Conservation (phyloP, 2,888 invertebrate species). For the Macaria liturata region DNA sequence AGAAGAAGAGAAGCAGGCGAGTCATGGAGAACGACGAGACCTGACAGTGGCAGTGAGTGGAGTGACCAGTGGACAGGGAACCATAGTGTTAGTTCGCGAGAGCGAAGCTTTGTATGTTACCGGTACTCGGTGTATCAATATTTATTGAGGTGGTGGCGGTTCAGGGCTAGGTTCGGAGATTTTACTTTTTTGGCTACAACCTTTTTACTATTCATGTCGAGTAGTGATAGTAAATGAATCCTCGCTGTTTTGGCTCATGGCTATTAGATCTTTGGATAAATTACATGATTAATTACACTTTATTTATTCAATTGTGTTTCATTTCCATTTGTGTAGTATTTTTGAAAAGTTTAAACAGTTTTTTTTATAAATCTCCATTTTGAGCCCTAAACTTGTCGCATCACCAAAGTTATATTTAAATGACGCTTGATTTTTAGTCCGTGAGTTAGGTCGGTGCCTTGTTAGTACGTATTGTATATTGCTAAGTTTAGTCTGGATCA, state of each 20-base stretch:
- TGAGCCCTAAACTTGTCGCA: constrained; percentile 15
- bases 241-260: too few species aligned
- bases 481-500: constrained; percentile 32
- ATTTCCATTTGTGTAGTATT: background rate
- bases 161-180: too few species aligned
- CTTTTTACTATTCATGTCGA: too few species aligned
- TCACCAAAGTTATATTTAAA: constrained; percentile 47
- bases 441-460: constrained; percentile 63
- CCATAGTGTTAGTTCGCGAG: constrained; percentile 42
- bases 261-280: too few species aligned
- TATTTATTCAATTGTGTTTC: background rate
- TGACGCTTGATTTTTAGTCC: constrained; percentile 71
- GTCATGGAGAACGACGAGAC: constrained; percentile 66
- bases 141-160: constrained; percentile 55
- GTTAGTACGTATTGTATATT: constrained; percentile 55
- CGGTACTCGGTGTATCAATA: constrained; percentile 52
- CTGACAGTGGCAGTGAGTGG: constrained; percentile 55
- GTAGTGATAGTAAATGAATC: too few species aligned
- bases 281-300: too few species aligned
- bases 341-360: background rate
- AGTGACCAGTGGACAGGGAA: constrained; percentile 53
- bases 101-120: constrained; percentile 34
- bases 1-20: constrained; percentile 62
- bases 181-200: too few species aligned
- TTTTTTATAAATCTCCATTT: too few species aligned